A percentile compares a stretch with the other conserved stretches of the same genome.
Evolutionary conservation across 2,113 vertebrate species (phyloP).

Genomic region (Micronycteris hirsuta): DNA sequence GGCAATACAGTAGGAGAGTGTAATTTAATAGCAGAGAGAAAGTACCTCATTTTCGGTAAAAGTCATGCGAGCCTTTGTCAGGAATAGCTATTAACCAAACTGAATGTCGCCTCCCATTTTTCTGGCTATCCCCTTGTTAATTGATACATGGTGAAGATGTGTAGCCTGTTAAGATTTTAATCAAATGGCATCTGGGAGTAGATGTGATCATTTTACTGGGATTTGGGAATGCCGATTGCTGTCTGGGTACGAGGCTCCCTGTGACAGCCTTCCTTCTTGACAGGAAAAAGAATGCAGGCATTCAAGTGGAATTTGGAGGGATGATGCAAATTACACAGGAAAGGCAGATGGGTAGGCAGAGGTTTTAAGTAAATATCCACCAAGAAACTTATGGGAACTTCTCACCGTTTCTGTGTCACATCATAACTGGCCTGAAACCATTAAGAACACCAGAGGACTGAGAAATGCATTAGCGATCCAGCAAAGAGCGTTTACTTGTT

Average conservation of each 20-base stretch:
- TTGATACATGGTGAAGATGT: slow-evolving; percentile 61
- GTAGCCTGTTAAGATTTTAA: slow-evolving; percentile 61
- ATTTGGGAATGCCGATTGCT: background rate
- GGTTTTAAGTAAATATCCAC: background rate
- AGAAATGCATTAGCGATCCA: slow-evolving; percentile 50
- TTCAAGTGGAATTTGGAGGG: background rate
- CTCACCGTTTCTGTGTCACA: background rate
- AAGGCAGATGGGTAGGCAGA: background rate
- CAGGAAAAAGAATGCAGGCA: background rate
- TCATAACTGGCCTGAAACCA: slow-evolving; percentile 19
- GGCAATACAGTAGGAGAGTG: slow-evolving; percentile 44
- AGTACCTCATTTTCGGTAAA: slow-evolving; percentile 68
- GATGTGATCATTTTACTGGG: slow-evolving; percentile 29
- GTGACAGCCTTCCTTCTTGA: background rate
- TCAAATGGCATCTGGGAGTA: slow-evolving; percentile 38
- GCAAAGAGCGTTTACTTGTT: slow-evolving; percentile 20
- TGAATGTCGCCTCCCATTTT: slow-evolving; percentile 58
- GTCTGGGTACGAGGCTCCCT: background rate
- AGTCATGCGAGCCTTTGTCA: slow-evolving; percentile 61
- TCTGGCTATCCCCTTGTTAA: slow-evolving; percentile 63
- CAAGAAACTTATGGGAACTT: background rate
- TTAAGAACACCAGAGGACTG: background rate
- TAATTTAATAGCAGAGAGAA: slow-evolving; percentile 73
- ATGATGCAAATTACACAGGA: background rate
- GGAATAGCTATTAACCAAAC: slow-evolving; percentile 73